A percentile compares a stretch with the other conserved stretches of the same genome.
phyloP scores from a whole-genome alignment of 2,113 vertebrate genomes.

The Pluvianellus socialis region DNA sequence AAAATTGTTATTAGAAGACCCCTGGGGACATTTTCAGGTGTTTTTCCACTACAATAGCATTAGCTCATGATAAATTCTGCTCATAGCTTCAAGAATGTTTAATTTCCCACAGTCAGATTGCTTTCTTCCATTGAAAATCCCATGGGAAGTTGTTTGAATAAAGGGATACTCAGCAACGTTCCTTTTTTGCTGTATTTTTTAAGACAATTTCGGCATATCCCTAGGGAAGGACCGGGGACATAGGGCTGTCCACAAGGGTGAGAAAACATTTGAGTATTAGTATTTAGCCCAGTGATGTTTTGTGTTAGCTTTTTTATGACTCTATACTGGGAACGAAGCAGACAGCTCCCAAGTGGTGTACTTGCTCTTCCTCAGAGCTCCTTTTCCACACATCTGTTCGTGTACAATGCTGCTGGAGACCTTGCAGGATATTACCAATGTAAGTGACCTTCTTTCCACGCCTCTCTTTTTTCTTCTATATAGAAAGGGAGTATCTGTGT shows the following conservation, averaged over 20 bases:
- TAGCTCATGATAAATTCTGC: neutral
- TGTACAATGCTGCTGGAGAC: neutral
- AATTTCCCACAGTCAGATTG: conserved; percentile 30
- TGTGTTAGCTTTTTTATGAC: neutral
- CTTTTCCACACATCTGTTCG: neutral
- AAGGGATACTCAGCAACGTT: neutral
- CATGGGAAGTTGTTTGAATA: neutral
- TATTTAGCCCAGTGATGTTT: neutral
- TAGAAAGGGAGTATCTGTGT: neutral
- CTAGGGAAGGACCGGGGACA: neutral
- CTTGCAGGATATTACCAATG: neutral
- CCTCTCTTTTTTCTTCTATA: neutral
- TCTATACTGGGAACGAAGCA: neutral
- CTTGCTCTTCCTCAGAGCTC: neutral
- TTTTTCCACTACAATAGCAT: neutral
- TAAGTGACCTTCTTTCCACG: neutral
- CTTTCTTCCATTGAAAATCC: neutral
- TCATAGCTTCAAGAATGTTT: neutral
- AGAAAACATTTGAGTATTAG: neutral
- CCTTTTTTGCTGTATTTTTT: neutral
- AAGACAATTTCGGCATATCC: neutral
- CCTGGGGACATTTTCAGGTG: conserved; percentile 15
- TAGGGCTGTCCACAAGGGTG: neutral
- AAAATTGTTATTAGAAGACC: neutral
- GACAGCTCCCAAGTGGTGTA: neutral